phyloP scores from a whole-genome alignment of 2,888 invertebrate species.

The Dasysyrphus tricinctus region DNA sequence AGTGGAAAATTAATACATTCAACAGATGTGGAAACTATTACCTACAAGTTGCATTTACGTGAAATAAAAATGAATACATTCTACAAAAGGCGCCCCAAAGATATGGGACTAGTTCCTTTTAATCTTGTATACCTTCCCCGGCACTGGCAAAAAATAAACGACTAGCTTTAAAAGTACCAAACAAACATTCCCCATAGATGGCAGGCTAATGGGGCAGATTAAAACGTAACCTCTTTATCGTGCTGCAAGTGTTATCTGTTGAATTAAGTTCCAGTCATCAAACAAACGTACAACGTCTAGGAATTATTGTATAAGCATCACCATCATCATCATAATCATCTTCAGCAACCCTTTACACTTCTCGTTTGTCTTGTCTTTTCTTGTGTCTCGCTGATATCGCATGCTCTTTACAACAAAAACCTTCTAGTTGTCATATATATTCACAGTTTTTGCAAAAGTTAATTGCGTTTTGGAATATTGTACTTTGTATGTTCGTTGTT shows the following conservation, averaged over 20 bases:
- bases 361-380: not conserved
- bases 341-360: not conserved
- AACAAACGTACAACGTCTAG: slow-evolving; percentile 43
- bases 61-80: too few species aligned
- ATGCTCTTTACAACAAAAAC: slow-evolving; percentile 22
- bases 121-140: too few species aligned
- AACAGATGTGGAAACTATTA: too few species aligned
- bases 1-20: too few species aligned
- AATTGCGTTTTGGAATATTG: slow-evolving; percentile 57
- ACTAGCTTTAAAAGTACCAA: not conserved
- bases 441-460: slow-evolving; percentile 64
- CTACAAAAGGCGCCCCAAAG: not conserved
- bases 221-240: slow-evolving; percentile 69
- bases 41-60: too few species aligned
- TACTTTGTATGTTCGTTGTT: not conserved
- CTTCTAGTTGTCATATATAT: slow-evolving; percentile 36
- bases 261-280: slow-evolving; percentile 63
- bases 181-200: slow-evolving; percentile 17
- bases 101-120: not conserved
- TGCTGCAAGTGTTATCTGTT: slow-evolving; percentile 56
- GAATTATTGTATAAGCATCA: slow-evolving; percentile 23
- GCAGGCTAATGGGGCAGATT: slow-evolving; percentile 59
- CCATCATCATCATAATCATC: not conserved
- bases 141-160: not conserved
- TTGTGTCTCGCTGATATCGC: not conserved